phyloP scores from a whole-genome alignment of 1,140 invertebrate species.

The Yoshiicerus persimilis region DNA sequence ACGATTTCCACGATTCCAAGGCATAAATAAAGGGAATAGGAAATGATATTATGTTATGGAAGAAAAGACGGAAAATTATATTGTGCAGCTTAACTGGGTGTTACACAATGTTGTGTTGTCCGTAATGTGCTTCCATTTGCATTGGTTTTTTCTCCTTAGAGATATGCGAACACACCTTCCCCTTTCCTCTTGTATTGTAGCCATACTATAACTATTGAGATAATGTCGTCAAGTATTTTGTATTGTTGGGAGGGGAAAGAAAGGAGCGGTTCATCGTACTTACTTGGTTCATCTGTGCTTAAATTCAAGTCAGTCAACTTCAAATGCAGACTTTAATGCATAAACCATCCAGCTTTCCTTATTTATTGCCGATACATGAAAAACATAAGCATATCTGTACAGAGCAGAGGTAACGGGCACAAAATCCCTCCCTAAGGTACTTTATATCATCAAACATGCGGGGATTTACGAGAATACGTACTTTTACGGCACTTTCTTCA shows the following conservation, averaged over 20 bases:
- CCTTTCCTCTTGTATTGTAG: not conserved
- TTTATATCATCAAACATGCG: not conserved
- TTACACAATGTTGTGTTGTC: not conserved
- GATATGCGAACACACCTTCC: not conserved
- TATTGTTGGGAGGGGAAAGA: not conserved
- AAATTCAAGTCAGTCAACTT: slow-evolving; percentile 17
- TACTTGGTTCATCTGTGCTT: not conserved
- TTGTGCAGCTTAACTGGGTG: not conserved
- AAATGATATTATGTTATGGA: not conserved
- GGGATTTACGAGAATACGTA: not conserved
- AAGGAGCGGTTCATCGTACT: not conserved
- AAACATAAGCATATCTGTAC: slow-evolving; percentile 10
- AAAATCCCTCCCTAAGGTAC: slow-evolving; percentile 1
- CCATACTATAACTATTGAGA: not conserved
- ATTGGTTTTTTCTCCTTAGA: no score
- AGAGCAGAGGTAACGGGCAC: not conserved
- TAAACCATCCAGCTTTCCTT: slow-evolving; percentile 5
- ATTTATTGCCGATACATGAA: slow-evolving; percentile 17
- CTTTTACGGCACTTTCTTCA: not conserved
- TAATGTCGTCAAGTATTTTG: not conserved
- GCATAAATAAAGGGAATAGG: not conserved
- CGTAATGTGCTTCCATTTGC: not conserved
- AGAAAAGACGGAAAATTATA: not conserved
- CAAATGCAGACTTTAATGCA: slow-evolving; percentile 5
- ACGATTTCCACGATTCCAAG: not conserved